Conservation (phyloP, 2,797 vertebrate species). For the Chromobotia macracanthus region DNA sequence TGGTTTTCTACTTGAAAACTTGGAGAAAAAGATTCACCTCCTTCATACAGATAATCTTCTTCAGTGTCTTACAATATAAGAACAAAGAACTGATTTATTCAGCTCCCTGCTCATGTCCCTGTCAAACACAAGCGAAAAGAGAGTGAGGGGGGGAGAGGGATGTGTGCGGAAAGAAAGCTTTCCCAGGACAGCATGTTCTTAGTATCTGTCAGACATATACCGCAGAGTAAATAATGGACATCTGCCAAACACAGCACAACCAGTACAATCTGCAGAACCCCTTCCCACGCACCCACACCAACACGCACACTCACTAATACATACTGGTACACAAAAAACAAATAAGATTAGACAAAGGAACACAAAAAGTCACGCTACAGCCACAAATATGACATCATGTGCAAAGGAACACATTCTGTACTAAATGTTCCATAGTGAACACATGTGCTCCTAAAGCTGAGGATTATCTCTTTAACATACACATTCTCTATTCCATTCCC, state of each 20-base stretch:
- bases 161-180: slow-evolving; percentile 23
- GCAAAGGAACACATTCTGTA: slow-evolving; percentile 53
- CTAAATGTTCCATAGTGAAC: slow-evolving; percentile 49
- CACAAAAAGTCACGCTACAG: slow-evolving; percentile 30
- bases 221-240: slow-evolving; percentile 65
- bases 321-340: slow-evolving; percentile 30
- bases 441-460: slow-evolving; percentile 49
- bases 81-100: slow-evolving; percentile 64
- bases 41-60: slow-evolving; percentile 24
- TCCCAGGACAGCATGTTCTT: slow-evolving; percentile 66
- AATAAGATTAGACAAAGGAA: slow-evolving; percentile 30
- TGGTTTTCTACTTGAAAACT: background rate
- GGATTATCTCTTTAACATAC: slow-evolving; percentile 40
- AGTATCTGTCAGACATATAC: slow-evolving; percentile 69
- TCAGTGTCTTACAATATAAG: slow-evolving; percentile 20
- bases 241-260: slow-evolving; percentile 57
- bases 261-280: slow-evolving; percentile 24
- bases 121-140: slow-evolving; percentile 30
- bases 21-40: background rate
- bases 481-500: background rate
- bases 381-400: slow-evolving; percentile 46
- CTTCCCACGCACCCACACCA: slow-evolving; percentile 31
- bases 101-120: slow-evolving; percentile 51
- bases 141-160: background rate
- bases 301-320: slow-evolving; percentile 8